These are phyloP conservation scores for Esox niger DNA, from an alignment of 2,113 vertebrate genomes.

Conservation along the genomic window DNA sequence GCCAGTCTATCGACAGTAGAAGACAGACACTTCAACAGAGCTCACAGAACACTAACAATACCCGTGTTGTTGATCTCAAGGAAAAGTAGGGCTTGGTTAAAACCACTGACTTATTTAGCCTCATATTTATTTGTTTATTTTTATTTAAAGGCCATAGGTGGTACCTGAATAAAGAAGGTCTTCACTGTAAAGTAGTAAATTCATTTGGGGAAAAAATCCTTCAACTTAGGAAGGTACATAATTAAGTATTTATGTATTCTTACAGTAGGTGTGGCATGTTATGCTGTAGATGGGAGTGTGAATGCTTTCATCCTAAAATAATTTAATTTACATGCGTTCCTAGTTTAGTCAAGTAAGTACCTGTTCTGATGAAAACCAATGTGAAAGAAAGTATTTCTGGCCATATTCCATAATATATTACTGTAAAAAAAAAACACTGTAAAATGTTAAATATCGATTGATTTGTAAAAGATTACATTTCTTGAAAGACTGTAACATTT, in stretches of 20 bases:
- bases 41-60: background rate
- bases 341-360: background rate
- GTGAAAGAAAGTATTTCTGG: background rate
- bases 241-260: background rate
- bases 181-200: background rate
- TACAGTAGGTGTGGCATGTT: background rate
- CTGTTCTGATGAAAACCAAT: background rate
- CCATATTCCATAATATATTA: background rate
- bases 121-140: background rate
- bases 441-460: background rate
- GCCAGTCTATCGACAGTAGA: background rate
- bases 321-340: background rate
- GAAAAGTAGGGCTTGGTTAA: background rate
- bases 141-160: background rate
- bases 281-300: background rate
- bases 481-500: conserved; percentile 41
- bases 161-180: background rate
- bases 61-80: background rate
- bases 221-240: background rate
- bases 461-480: conserved; percentile 27
- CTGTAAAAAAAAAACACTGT: background rate
- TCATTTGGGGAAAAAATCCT: too few relatives aligned
- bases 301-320: background rate
- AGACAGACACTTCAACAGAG: background rate
- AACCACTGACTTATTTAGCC: too few relatives aligned